A percentile compares a stretch with the other conserved stretches of the same genome.
Conservation (phyloP, 2,113 vertebrate genomes). For the Geococcyx californianus region DNA sequence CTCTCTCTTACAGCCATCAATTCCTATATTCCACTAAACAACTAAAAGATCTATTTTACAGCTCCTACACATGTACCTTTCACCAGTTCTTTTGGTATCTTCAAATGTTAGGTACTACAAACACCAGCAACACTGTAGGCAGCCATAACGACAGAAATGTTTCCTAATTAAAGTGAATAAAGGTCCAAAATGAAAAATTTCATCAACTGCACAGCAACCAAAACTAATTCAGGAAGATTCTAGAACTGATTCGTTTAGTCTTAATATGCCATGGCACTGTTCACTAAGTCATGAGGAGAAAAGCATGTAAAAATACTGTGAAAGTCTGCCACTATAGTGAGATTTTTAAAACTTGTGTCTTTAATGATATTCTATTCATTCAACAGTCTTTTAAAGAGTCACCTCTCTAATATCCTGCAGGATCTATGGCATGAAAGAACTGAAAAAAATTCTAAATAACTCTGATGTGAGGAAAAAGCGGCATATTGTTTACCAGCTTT, state of each 20-base stretch:
- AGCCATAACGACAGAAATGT: not conserved
- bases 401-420: not conserved
- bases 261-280: not conserved
- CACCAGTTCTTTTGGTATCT: not conserved
- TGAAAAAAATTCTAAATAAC: constrained; percentile 64
- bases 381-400: constrained; percentile 36
- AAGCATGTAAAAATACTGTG: constrained; percentile 18
- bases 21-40: not conserved
- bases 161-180: not conserved
- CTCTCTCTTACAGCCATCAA: not conserved
- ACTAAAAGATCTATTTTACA: not conserved
- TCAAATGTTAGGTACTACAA: not conserved
- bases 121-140: not conserved
- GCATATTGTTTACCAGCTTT: constrained; percentile 32
- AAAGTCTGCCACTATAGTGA: not conserved
- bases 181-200: not conserved
- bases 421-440: not conserved
- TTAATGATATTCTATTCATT: not conserved
- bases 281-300: constrained; percentile 15
- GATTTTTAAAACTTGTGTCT: constrained; percentile 12
- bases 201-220: not conserved
- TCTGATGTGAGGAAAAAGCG: constrained; percentile 47
- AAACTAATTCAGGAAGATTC: not conserved
- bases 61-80: not conserved
- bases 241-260: not conserved